Evolutionary conservation across 2,113 vertebrate species (phyloP).

Genomic region (Heptranchias perlo): DNA sequence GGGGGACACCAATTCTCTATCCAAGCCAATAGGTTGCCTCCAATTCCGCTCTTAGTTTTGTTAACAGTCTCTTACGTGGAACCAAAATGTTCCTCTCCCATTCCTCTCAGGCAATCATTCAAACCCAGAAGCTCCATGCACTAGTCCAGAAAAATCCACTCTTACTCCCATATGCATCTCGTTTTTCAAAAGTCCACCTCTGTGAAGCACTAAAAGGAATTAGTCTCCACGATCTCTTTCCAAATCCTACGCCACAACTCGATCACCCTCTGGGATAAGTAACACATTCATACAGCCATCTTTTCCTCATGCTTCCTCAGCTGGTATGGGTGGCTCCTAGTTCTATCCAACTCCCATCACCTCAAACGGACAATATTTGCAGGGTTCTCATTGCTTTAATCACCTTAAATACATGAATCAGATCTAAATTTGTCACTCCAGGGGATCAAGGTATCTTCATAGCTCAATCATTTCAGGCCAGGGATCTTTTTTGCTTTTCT

Average conservation of each 20-base stretch:
- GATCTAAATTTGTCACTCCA: background rate
- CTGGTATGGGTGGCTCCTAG: background rate
- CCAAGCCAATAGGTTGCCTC: too few species aligned
- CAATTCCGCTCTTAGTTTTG: too few species aligned
- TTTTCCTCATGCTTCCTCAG: background rate
- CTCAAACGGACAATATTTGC: background rate
- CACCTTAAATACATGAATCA: background rate
- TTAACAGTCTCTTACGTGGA: too few species aligned
- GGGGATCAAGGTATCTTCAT: background rate
- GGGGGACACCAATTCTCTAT: too few species aligned
- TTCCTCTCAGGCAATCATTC: background rate
- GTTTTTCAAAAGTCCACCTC: background rate
- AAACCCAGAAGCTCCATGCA: background rate
- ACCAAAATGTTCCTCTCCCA: background rate
- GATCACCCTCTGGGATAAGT: background rate
- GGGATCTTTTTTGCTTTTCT: background rate
- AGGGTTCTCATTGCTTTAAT: background rate
- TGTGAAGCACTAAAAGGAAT: background rate
- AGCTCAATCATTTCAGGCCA: background rate
- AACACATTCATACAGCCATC: background rate
- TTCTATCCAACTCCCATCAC: background rate
- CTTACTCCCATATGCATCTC: background rate
- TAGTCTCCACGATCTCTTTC: background rate
- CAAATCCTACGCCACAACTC: background rate
- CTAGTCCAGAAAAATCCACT: background rate